Evolutionary conservation across 2,888 invertebrate genomes (phyloP).

Genomic region (Drosophila subsilvestris): DNA sequence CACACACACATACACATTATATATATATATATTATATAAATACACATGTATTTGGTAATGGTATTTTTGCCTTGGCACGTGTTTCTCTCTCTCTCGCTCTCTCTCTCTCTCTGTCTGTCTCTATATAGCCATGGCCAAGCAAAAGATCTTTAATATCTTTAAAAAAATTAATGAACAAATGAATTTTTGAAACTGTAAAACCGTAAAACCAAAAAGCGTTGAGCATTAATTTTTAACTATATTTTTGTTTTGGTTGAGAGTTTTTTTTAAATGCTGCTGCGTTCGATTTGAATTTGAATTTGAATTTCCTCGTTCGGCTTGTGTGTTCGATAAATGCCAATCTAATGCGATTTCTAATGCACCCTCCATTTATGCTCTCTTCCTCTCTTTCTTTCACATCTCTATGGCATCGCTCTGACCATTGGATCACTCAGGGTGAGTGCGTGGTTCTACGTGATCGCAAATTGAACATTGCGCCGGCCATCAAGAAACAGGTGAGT

Average conservation of each 20-base stretch:
- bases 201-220: slow-evolving; percentile 56
- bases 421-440: slow-evolving; percentile 86
- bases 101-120: slow-evolving; percentile 58
- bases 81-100: slow-evolving; percentile 57
- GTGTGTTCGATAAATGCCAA: slow-evolving; percentile 70
- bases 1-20: slow-evolving; percentile 36
- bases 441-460: slow-evolving; percentile 91
- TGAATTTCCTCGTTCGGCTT: slow-evolving; percentile 79
- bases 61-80: slow-evolving; percentile 79
- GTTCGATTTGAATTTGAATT: slow-evolving; percentile 70
- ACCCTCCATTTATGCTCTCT: slow-evolving; percentile 36
- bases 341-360: slow-evolving; percentile 33
- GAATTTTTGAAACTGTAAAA: slow-evolving; percentile 25
- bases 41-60: slow-evolving; percentile 66
- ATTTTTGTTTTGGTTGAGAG: slow-evolving; percentile 54
- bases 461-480: slow-evolving; percentile 93
- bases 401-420: background rate
- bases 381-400: slow-evolving; percentile 25
- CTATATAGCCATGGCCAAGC: slow-evolving; percentile 58
- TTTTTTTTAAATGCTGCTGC: slow-evolving; percentile 72
- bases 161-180: slow-evolving; percentile 34
- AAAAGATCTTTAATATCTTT: slow-evolving; percentile 38
- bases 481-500: slow-evolving; percentile 91
- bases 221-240: slow-evolving; percentile 63
- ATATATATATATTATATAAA: slow-evolving; percentile 31